Evolutionary conservation across 2,888 invertebrate genomes (phyloP), one percentile per base, ranked within the genome.

Genomic region (Proisotoma minuta): DNA sequence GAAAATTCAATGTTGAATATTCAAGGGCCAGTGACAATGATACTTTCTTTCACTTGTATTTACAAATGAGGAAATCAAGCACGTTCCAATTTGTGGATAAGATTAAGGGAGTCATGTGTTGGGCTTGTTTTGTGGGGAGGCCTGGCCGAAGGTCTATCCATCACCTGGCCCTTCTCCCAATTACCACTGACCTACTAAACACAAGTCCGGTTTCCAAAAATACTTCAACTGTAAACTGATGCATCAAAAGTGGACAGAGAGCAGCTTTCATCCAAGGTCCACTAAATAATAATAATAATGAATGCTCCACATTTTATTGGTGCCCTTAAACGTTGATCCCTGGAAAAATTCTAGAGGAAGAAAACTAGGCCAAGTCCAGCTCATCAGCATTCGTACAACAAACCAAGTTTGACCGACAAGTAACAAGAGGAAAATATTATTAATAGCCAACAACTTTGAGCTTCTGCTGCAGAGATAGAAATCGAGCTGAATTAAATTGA

Each of bases 131-230:
- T 43, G 10, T 43, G 43, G 43, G 43, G 43, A 43, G 43, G 18
- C 43, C 20, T 43, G 43, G 43, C 12, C n/a, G 50, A 63, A 60
- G 63, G 63, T 63, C 63, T 63, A 60, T 60, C 60, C 60, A 64
- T 64, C 64, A 64, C 64, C 64, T 64, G 64, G 60, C 57, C 49
- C 40, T 50, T 60, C 61, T 61, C 62, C 65, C 66, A 69, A 66
- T 69, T 69, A 69, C 67, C 63, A 70, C 65, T 70, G 69, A 70
- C 69, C 69, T 70, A 70, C 69, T 70, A 70, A 70, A 67, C 62
- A 64, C 48, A 27, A 60, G 62, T 65, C 63, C 59, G 61, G 65
- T 65, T 58, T 60, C 58, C 49, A 24, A 27, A 51, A 51, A 51
- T 51, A 51, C 24, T 51, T 34, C 15, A 34, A 34, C 34, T 34